Base-by-base conservation (phyloP, 35 echinoderm and acorn worm genomes). In the Diadema setosum region DNA sequence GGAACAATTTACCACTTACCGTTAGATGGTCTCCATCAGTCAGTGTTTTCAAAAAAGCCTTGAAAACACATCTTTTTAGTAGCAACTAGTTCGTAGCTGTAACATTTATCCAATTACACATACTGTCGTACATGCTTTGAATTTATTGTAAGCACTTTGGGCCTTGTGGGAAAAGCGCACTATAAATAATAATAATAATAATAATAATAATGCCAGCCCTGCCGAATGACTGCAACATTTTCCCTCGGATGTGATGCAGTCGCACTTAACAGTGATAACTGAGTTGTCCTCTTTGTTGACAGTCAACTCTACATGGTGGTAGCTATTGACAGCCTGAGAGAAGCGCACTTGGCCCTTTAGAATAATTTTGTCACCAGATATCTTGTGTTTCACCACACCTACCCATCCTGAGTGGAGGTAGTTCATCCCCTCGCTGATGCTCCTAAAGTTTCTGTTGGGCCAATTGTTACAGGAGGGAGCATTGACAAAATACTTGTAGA, bases 391-490 rank as follows among this genome's bases (percentile, higher is more conserved):
- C 18, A 87, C 67, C 2, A 87, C 42, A 11, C 65, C 65, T 24
- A 87, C 45, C 85, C 85, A 87, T 46, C 85, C 65, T 43, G 85
- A 87, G 75, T 50, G 39, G 21, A 87, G 65, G 32, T 87, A 76
- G 67, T 87, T 87, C 45, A 74, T 70, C 4, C 85, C 85, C 32
- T 87, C 85, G 32, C 39, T 74, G 21, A 87, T 87, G 85, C 85
- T 87, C 16, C 85, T 63, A 52, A 48, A 87, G 23, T 87, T 87
- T 64, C 5, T 3, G 30, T 87, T 87, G 3, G 65, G 85, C 29
- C 55, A 42, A 9, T 86, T 40, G 42, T 86, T 64, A 45, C 84
- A 86, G 4, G 84, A 58, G 67, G 84, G 84, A 15, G 59, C 39
- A 69, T 16, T 42, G 3, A 81, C 44, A 45, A 81, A 81, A 39